Percentiles rank a stretch among this genome's conserved stretches.
phyloP scores from a whole-genome alignment of 2,888 invertebrate genomes.

The Pandemis corylana region DNA sequence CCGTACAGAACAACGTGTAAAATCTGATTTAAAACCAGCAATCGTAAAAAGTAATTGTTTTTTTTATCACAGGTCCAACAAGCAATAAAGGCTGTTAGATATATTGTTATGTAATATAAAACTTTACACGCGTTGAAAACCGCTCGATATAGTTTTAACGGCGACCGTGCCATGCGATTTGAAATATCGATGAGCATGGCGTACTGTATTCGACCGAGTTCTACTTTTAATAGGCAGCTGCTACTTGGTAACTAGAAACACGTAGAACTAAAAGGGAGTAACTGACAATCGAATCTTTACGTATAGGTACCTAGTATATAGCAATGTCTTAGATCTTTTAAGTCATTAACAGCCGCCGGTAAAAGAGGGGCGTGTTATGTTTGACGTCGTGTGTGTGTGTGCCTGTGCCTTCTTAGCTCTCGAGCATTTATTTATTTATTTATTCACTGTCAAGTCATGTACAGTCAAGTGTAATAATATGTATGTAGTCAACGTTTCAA shows the following conservation, averaged over 20 bases:
- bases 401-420: too few relatives aligned
- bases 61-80: background rate
- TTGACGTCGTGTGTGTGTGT: too few relatives aligned
- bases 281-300: background rate
- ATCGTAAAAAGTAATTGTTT: background rate
- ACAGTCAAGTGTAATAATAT: too few relatives aligned
- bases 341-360: too few relatives aligned
- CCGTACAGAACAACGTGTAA: background rate
- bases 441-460: too few relatives aligned
- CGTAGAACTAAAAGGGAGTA: background rate
- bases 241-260: background rate
- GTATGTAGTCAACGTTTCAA: too few relatives aligned
- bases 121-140: background rate
- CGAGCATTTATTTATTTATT: too few relatives aligned
- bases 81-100: background rate
- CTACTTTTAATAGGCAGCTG: background rate
- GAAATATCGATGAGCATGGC: slow-evolving; percentile 3
- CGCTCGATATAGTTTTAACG: background rate
- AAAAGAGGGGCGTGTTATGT: too few relatives aligned
- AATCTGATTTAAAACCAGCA: background rate
- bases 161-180: slow-evolving; percentile 1
- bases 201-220: background rate
- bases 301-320: too few relatives aligned
- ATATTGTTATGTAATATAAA: background rate
- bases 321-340: too few relatives aligned